These are phyloP conservation scores for Chloroclystis v-ata DNA, from an alignment of 2,888 invertebrate species.

Conservation along the genomic window DNA sequence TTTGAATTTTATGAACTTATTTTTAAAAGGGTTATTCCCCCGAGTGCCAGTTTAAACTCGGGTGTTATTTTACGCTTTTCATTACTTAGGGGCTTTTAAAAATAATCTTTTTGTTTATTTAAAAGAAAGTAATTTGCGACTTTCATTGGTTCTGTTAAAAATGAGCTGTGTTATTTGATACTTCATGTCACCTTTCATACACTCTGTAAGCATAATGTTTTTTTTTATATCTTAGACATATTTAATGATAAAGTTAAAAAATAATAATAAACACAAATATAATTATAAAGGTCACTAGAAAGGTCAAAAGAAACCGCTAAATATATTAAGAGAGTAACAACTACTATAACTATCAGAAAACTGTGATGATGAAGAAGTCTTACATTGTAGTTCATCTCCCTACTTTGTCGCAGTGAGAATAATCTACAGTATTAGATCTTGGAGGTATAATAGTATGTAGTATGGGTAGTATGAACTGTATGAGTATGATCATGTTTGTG, in stretches of 20 bases:
- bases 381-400: constrained; percentile 11
- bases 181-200: too few relatives aligned
- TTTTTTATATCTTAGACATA: too few relatives aligned
- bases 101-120: constrained; percentile 15
- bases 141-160: neutral
- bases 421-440: constrained; percentile 8
- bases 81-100: constrained; percentile 27
- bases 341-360: too few relatives aligned
- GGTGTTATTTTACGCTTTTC: constrained; percentile 36
- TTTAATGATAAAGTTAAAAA: too few relatives aligned
- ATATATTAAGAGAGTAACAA: too few relatives aligned
- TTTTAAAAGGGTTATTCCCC: constrained; percentile 53
- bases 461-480: too few relatives aligned
- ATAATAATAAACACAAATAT: too few relatives aligned
- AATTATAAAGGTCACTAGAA: too few relatives aligned
- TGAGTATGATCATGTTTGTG: too few relatives aligned
- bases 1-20: constrained; percentile 74
- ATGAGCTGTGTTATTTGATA: too few relatives aligned
- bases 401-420: constrained; percentile 15
- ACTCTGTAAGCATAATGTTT: too few relatives aligned
- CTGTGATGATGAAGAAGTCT: neutral
- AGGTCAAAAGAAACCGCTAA: too few relatives aligned
- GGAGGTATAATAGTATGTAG: constrained; percentile 2
- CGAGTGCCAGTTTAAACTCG: constrained; percentile 34
- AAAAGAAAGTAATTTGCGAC: neutral